Evolutionary conservation across 1,140 invertebrate genomes (phyloP), one percentile per base, ranked within the genome.

Genomic region (Lineus longissimus): DNA sequence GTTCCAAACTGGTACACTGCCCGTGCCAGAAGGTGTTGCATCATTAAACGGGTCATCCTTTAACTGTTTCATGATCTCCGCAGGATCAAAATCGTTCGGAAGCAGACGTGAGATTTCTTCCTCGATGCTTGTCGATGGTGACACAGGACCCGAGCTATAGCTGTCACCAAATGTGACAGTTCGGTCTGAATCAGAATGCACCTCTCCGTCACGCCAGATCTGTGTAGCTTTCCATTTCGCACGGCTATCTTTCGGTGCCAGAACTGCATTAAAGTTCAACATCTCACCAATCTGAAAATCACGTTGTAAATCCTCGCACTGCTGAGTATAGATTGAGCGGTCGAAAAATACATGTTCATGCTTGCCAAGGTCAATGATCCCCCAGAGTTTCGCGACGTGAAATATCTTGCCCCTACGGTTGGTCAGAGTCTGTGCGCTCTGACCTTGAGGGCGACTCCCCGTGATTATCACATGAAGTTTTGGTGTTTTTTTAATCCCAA

Each of bases 331-430:
- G 66, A 82, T 81, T 19, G 77, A 78, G 51, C 78, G 72, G 60
- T 83, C 81, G 63, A 83, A 82, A 61, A 83, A 83, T 1, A 83
- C 81, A 69, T 83, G 82, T 66, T 83, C 82, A 72, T 83, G 81
- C 62, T 77, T 74, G 1, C 81, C 82, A 7, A 83, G 70, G 67
- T 83, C 81, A 59, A 83, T 76, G 41, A 83, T 83, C 1, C 81
- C 82, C 80, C 81, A 83, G 11, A 82, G 65, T 67, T 81, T 82
- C 9, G 81, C 81, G 19, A 81, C 75, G 68, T 82, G 81, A 64
- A 76, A 82, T 22, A 82, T 73, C 56, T 75, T 73, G 1, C 81
- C 81, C 63, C 77, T 77, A 4, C 77, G 68, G 27, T 70, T 70
- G 60, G 69, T 78, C 11, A 79, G 70, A 2, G 73, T 73, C 58